Evolutionary conservation across 2,797 vertebrate genomes (phyloP).

Genomic region (Mormyrus proboscirostris): DNA sequence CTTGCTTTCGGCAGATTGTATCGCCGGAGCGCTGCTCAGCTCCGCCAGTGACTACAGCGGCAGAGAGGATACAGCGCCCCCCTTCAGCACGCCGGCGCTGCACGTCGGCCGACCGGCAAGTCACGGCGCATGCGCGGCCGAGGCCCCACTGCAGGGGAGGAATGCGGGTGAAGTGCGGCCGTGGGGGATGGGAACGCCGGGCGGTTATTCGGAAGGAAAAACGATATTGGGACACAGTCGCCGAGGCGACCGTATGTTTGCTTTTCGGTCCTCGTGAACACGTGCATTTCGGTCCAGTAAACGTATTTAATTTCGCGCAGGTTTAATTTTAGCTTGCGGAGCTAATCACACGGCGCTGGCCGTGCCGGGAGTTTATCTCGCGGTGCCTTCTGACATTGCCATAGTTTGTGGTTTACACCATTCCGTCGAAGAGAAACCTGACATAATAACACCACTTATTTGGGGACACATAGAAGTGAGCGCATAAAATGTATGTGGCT

Average conservation of each 20-base stretch:
- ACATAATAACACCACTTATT: not conserved
- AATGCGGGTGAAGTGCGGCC: constrained; percentile 29
- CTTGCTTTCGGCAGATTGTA: constrained; percentile 43
- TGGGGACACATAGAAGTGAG: not conserved
- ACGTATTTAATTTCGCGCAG: not conserved
- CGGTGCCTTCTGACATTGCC: not conserved
- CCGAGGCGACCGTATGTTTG: not conserved
- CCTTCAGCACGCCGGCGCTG: not conserved
- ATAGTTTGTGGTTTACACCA: not conserved
- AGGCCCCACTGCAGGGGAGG: constrained; percentile 29
- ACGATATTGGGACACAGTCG: not conserved
- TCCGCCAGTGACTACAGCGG: constrained; percentile 18
- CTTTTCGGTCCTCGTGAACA: not conserved
- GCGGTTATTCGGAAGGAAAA: not conserved
- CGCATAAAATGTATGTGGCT: not conserved
- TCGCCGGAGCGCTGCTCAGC: constrained; percentile 35
- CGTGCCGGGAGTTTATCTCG: not conserved
- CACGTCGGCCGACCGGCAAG: constrained; percentile 19
- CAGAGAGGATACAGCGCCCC: constrained; percentile 52
- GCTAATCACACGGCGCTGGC: not conserved
- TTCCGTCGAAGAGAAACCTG: not conserved
- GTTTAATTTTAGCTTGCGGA: not conserved
- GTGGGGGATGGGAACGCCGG: constrained; percentile 46
- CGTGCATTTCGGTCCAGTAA: not conserved
- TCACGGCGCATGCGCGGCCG: constrained; percentile 40